Percentiles rank a stretch among this genome's conserved stretches.
Evolutionary conservation across 2,797 vertebrate species (phyloP).

Genomic region (Halcyon badia): DNA sequence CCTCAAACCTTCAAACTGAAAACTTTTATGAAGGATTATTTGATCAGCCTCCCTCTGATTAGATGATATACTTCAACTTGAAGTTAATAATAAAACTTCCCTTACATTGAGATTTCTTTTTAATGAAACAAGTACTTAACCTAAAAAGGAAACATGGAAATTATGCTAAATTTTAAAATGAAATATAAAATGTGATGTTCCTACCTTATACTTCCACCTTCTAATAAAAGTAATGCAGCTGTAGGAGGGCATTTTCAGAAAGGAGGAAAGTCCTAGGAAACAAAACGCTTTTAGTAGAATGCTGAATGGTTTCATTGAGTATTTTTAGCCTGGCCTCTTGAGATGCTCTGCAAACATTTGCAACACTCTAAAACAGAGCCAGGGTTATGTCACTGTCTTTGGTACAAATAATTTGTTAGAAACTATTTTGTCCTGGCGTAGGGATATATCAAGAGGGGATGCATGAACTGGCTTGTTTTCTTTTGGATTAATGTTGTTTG

Average conservation of each 20-base stretch:
- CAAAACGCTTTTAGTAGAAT: slow-evolving; percentile 59
- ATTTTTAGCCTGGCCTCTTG: slow-evolving; percentile 61
- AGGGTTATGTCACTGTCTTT: slow-evolving; percentile 64
- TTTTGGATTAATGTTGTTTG: slow-evolving; percentile 60
- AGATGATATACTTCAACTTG: background rate
- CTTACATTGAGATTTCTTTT: background rate
- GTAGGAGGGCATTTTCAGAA: slow-evolving; percentile 34
- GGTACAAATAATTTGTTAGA: slow-evolving; percentile 67
- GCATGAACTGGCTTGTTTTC: slow-evolving; percentile 54
- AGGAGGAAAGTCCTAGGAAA: slow-evolving; percentile 43
- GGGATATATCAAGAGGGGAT: slow-evolving; percentile 45
- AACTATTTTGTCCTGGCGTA: slow-evolving; percentile 61
- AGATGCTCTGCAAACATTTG: slow-evolving; percentile 68
- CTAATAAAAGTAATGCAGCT: slow-evolving; percentile 25
- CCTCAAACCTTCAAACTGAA: background rate
- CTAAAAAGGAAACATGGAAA: background rate
- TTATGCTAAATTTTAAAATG: background rate
- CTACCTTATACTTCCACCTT: slow-evolving; percentile 22
- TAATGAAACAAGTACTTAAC: background rate
- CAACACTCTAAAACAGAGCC: slow-evolving; percentile 47
- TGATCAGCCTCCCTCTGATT: background rate
- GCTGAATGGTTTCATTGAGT: slow-evolving; percentile 69
- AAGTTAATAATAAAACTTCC: background rate
- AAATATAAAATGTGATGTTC: background rate
- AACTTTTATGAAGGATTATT: background rate